A percentile compares a stretch with the other conserved stretches of the same genome.
These are phyloP conservation scores for Amphiura filiformis DNA, from an alignment of 35 echinoderm and acorn worm genomes.

Conservation along the genomic window DNA sequence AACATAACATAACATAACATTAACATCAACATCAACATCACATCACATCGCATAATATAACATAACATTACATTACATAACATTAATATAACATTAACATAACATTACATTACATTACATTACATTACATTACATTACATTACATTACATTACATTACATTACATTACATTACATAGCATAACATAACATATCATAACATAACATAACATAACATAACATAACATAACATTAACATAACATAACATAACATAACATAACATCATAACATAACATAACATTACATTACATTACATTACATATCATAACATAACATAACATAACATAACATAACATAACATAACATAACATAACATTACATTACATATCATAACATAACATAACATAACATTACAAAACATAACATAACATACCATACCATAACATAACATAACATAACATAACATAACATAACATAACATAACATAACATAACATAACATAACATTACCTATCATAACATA, in stretches of 20 bases:
- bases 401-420: slow-evolving; percentile 1
- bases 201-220: neutral
- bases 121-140: slow-evolving; percentile 10
- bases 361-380: slow-evolving; percentile 8
- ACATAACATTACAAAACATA: slow-evolving; percentile 19
- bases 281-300: neutral
- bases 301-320: neutral
- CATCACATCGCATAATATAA: too few species aligned
- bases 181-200: neutral
- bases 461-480: slow-evolving; percentile 17
- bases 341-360: slow-evolving; percentile 8
- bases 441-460: slow-evolving; percentile 17
- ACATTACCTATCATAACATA: neutral
- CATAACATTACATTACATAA: too few species aligned
- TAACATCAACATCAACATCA: too few species aligned
- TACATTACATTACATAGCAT: slow-evolving; percentile 16
- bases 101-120: slow-evolving; percentile 9
- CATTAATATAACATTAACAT: too few species aligned
- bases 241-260: neutral
- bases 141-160: slow-evolving; percentile 13
- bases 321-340: slow-evolving; percentile 13
- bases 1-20: too few species aligned
- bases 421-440: slow-evolving; percentile 26
- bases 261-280: neutral
- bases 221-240: neutral